Conservation (phyloP, 1,140 invertebrate genomes). For the Drosophila aff. region DNA sequence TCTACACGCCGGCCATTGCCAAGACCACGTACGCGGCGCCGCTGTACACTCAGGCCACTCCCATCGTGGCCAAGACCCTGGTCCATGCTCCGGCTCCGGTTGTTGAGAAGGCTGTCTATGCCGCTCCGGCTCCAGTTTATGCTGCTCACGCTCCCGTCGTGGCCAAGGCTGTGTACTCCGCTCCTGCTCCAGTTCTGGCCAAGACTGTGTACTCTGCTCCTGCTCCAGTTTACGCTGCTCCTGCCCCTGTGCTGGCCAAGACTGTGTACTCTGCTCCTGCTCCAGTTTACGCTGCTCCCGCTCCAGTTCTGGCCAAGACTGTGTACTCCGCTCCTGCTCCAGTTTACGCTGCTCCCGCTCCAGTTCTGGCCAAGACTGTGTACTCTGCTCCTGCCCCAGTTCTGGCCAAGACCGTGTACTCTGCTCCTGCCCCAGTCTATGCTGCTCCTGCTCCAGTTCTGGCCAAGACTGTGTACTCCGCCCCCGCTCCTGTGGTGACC, state of each 20-base stretch:
- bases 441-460: constrained; percentile 83
- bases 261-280: constrained; percentile 30
- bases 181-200: constrained; percentile 25
- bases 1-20: constrained; percentile 78
- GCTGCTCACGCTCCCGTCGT: constrained; percentile 83
- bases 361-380: constrained; percentile 41
- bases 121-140: constrained; percentile 69
- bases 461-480: constrained; percentile 87
- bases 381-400: constrained; percentile 35
- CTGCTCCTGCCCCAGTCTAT: constrained; percentile 64
- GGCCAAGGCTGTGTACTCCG: constrained; percentile 35
- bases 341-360: constrained; percentile 85
- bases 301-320: constrained; percentile 44
- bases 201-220: constrained; percentile 82
- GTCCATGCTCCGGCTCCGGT: constrained; percentile 77
- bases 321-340: constrained; percentile 77
- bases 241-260: constrained; percentile 57
- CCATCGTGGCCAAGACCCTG: constrained; percentile 51
- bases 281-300: constrained; percentile 62
- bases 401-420: constrained; percentile 82
- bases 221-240: constrained; percentile 84
- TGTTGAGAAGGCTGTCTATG: constrained; percentile 48
- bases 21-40: constrained; percentile 70
- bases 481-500: constrained; percentile 79
- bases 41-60: constrained; percentile 70